Evolutionary conservation across 1,140 invertebrate genomes (phyloP).

Genomic region (Rhyacophila brunnea): DNA sequence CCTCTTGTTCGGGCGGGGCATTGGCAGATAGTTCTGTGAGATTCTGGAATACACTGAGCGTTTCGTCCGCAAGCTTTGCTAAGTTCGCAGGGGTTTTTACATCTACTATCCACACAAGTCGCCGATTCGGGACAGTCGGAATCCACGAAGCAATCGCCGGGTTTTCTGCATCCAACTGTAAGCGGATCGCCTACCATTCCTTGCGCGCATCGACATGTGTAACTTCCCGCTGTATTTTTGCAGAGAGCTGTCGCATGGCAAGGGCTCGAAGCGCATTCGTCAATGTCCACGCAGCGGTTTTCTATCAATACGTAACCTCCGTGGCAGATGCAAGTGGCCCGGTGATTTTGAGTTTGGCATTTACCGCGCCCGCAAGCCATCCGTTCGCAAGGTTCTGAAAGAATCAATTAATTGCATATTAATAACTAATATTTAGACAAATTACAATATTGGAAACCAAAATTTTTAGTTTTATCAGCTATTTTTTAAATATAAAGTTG

Average conservation of each 20-base stretch:
- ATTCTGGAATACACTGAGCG: conserved; percentile 67
- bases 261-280: conserved; percentile 75
- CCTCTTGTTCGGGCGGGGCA: conserved; percentile 76
- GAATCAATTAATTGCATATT: conserved; percentile 15
- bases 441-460: conserved; percentile 17
- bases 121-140: conserved; percentile 76
- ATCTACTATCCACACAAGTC: conserved; percentile 73
- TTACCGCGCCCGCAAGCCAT: conserved; percentile 72
- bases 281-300: conserved; percentile 73
- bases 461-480: conserved; percentile 5
- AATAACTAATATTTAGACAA: background rate
- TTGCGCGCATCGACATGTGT: conserved; percentile 70
- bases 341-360: conserved; percentile 69
- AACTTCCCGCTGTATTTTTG: conserved; percentile 75
- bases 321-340: conserved; percentile 70
- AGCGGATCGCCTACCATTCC: conserved; percentile 77
- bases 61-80: conserved; percentile 68
- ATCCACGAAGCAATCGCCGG: conserved; percentile 79
- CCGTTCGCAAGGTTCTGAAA: conserved; percentile 72
- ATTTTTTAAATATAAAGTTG: too few relatives aligned
- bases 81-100: conserved; percentile 76
- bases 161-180: conserved; percentile 64
- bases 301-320: conserved; percentile 68
- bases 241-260: conserved; percentile 78
- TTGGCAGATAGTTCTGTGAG: conserved; percentile 70